Evolutionary conservation across 1,140 invertebrate genomes (phyloP).

Genomic region (Cherax destructor): DNA sequence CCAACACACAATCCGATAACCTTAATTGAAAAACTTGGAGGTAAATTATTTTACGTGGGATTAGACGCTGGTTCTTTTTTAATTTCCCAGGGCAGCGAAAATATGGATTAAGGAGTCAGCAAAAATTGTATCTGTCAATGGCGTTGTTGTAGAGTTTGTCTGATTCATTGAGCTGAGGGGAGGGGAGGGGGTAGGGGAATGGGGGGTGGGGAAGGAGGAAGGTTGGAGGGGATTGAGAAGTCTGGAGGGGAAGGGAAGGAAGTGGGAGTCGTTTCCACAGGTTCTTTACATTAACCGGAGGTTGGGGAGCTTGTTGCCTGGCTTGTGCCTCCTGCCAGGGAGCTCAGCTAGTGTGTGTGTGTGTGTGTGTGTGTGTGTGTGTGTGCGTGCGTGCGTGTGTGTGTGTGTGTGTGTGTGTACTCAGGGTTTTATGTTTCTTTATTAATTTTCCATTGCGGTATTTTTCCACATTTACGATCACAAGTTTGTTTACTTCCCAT

Average conservation of each 20-base stretch:
- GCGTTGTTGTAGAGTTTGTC: slow-evolving; percentile 56
- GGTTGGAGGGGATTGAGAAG: neutral
- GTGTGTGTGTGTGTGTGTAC: too few relatives aligned
- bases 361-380: too few relatives aligned
- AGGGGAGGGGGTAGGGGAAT: neutral
- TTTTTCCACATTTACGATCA: too few relatives aligned
- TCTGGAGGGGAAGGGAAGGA: neutral
- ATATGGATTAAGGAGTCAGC: slow-evolving; percentile 69
- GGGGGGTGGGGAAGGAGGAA: neutral
- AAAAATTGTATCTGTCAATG: slow-evolving; percentile 68
- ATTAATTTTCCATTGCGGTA: too few relatives aligned
- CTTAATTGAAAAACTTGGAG: slow-evolving; percentile 69
- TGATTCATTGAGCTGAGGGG: slow-evolving; percentile 44
- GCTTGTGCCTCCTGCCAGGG: too few relatives aligned
- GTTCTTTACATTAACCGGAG: too few relatives aligned
- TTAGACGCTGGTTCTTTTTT: slow-evolving; percentile 67
- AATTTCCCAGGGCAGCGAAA: slow-evolving; percentile 67
- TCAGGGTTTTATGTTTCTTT: too few relatives aligned
- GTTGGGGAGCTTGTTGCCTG: too few relatives aligned
- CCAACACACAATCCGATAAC: slow-evolving; percentile 67
- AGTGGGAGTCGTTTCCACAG: neutral
- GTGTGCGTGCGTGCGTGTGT: too few relatives aligned
- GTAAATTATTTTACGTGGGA: slow-evolving; percentile 69
- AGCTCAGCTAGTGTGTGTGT: too few relatives aligned
- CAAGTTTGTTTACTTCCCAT: too few relatives aligned